Base-by-base conservation (phyloP, 2,113 vertebrate genomes). In the Cettia cetti region DNA sequence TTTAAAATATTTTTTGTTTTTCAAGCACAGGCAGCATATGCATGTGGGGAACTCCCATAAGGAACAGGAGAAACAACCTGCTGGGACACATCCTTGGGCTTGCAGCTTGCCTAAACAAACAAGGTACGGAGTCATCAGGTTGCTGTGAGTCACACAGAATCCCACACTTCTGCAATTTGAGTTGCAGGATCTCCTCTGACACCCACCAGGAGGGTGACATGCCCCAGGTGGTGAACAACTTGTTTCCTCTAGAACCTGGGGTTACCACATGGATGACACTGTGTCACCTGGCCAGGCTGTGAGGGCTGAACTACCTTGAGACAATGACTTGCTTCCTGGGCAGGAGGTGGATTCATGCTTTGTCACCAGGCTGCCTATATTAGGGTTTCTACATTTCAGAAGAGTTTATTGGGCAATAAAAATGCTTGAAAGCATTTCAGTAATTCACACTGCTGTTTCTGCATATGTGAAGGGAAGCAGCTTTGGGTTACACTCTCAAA, bases 121-220 rank as follows among this genome's bases (percentile, higher is more conserved):
- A 3, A 68, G 33, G 31, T 22, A 30, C 1, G 1, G 61, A 85
- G 69, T 26, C 47, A 4, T 59, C 76, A 6, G 5, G 5, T 28
- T 30, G 35, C 40, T 23, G 13, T 59, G 75, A 93, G 47, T 96
- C 94, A 95, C n/a, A 9, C 40, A 84, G 71, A 50, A 37, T 33
- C 56, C 64, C 21, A 7, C 39, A 30, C 13, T 80, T 14, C 3
- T 0, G 1, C 42, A 92, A 64, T 49, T 6, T 30, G 49, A 66
- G 45, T 7, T 21, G 64, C 40, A 85, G 2, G 2, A 42, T 53
- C 20, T 27, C 35, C 44, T 63, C 60, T 66, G 65, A 71, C 69
- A 22, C 44, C 20, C 61, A 13, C 2, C 4, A 31, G 60, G 61
- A 56, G 3, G 35, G 53, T 44, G 63, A 79, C 4, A 1, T 11